These are phyloP conservation scores for Odontocerum albicorne DNA, from an alignment of 2,888 invertebrate genomes.

Conservation along the genomic window DNA sequence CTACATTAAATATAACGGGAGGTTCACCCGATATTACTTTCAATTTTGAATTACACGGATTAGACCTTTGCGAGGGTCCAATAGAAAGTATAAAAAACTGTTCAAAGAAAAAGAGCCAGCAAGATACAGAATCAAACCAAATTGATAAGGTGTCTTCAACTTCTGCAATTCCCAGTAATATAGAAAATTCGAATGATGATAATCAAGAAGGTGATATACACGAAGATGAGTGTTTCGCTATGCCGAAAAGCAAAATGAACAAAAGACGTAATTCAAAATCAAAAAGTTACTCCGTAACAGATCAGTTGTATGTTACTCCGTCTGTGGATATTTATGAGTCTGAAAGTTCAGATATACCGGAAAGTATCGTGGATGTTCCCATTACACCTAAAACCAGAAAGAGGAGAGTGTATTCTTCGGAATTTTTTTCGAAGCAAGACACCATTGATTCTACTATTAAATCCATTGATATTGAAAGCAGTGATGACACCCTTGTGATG, in stretches of 20 bases:
- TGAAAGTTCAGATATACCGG: constrained; percentile 55
- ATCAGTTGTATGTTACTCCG: constrained; percentile 49
- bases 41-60: constrained; percentile 55
- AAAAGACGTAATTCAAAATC: constrained; percentile 41
- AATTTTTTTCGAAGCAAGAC: constrained; percentile 3
- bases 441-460: constrained; percentile 10
- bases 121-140: constrained; percentile 40
- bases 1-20: constrained; percentile 54
- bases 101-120: constrained; percentile 39
- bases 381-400: constrained; percentile 10
- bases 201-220: neutral
- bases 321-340: constrained; percentile 60
- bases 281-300: constrained; percentile 47
- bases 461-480: neutral
- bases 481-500: constrained; percentile 30
- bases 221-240: constrained; percentile 49
- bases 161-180: neutral
- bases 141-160: constrained; percentile 36
- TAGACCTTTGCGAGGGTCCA: constrained; percentile 47
- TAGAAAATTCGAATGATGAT: neutral
- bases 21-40: constrained; percentile 40
- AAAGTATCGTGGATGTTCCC: constrained; percentile 42
- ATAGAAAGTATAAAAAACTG: constrained; percentile 9
- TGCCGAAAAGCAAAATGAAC: constrained; percentile 54
- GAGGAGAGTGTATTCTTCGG: constrained; percentile 15